Evolutionary conservation across 1,140 invertebrate species (phyloP).

Genomic region (Trichoplusia ni): DNA sequence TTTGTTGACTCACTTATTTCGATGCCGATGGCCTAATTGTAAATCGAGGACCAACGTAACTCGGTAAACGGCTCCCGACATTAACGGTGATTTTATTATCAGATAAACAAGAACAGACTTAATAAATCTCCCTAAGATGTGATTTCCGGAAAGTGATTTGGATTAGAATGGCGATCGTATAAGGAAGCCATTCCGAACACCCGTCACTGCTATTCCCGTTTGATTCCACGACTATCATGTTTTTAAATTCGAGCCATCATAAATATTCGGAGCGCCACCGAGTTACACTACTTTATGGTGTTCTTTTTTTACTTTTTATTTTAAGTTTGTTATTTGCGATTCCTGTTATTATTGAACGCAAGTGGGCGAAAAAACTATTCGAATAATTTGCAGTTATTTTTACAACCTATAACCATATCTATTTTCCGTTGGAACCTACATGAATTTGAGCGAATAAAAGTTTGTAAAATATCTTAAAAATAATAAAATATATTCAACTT

Average conservation of each 20-base stretch:
- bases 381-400: too few species aligned
- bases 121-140: constrained; percentile 65
- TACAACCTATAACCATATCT: too few species aligned
- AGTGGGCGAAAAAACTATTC: too few species aligned
- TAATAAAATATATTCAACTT: too few species aligned
- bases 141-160: constrained; percentile 66
- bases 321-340: too few species aligned
- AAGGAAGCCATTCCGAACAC: constrained; percentile 56
- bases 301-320: too few species aligned
- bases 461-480: too few species aligned
- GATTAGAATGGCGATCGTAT: constrained; percentile 54
- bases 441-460: too few species aligned
- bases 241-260: constrained; percentile 8
- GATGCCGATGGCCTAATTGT: constrained; percentile 61
- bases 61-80: constrained; percentile 46
- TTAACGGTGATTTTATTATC: constrained; percentile 63
- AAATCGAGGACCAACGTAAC: constrained; percentile 41
- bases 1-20: constrained; percentile 67
- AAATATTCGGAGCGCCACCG: neutral
- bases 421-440: too few species aligned
- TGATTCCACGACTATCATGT: constrained; percentile 42
- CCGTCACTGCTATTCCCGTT: constrained; percentile 44
- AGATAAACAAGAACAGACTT: constrained; percentile 55
- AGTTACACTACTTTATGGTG: constrained; percentile 1
- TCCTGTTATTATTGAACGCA: too few species aligned